These are phyloP conservation scores for Tetrax tetrax DNA, from an alignment of 2,113 vertebrate genomes.

Conservation along the genomic window DNA sequence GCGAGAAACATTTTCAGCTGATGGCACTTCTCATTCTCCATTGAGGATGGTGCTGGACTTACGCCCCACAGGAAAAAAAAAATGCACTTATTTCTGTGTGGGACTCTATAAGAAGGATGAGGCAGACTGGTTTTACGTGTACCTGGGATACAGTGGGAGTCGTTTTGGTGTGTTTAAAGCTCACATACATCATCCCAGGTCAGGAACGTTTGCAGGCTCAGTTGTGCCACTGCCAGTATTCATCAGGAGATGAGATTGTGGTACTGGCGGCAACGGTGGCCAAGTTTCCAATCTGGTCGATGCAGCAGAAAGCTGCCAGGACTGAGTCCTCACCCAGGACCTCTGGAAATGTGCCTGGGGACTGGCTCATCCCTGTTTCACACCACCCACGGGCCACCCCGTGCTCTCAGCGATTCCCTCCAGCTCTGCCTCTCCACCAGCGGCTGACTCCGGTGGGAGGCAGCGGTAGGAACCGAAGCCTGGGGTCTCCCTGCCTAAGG, in stretches of 20 bases:
- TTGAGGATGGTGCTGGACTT: neutral
- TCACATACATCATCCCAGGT: neutral
- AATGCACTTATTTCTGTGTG: neutral
- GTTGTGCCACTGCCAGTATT: neutral
- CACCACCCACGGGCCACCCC: neutral
- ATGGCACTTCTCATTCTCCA: neutral
- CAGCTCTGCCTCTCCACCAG: neutral
- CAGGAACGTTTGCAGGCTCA: neutral
- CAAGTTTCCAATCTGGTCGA: neutral
- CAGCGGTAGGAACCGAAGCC: neutral
- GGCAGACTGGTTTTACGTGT: neutral
- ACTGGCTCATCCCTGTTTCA: neutral
- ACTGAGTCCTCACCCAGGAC: neutral
- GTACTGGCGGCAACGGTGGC: neutral
- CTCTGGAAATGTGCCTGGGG: neutral
- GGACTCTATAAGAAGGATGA: neutral
- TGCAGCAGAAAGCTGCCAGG: neutral
- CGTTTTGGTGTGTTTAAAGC: neutral
- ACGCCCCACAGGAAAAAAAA: neutral
- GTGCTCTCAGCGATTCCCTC: neutral
- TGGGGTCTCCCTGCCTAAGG: neutral
- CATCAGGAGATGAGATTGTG: neutral
- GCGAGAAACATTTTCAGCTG: neutral
- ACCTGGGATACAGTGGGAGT: neutral
- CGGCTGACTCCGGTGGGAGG: fast-evolving